Conservation (phyloP, 2,888 invertebrate genomes). For the Lumbricus terrestris region DNA sequence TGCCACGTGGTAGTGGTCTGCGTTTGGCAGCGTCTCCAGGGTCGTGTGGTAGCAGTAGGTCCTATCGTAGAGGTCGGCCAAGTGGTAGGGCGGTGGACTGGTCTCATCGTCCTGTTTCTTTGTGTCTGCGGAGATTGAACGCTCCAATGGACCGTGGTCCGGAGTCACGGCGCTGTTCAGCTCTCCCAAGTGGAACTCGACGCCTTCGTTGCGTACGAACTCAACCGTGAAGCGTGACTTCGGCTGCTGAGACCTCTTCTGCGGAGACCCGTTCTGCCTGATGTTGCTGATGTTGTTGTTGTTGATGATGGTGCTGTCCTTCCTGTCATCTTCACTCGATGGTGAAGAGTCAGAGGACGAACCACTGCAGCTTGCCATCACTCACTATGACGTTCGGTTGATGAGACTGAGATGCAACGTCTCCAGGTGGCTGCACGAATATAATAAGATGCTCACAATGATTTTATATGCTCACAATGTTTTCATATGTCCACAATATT, state of each 20-base stretch:
- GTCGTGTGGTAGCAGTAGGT: constrained; percentile 56
- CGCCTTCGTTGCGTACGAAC: constrained; percentile 23
- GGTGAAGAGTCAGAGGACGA: background rate
- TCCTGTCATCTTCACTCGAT: background rate
- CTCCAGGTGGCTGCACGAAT: background rate
- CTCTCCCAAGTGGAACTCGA: background rate
- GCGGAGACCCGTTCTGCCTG: background rate
- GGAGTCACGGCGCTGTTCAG: background rate
- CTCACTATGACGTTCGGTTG: background rate
- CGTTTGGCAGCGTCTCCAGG: constrained; percentile 75
- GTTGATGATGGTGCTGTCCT: too few relatives aligned
- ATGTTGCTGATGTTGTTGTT: background rate
- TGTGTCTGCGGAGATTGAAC: background rate
- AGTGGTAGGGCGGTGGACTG: background rate
- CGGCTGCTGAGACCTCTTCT: background rate
- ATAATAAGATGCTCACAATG: background rate
- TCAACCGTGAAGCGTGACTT: constrained; percentile 31
- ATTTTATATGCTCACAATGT: too few relatives aligned
- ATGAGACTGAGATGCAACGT: background rate
- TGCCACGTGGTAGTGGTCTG: constrained; percentile 73
- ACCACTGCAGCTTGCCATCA: background rate
- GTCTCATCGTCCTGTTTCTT: background rate
- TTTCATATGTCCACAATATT: too few relatives aligned
- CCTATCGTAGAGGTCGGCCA: background rate
- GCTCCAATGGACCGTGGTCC: background rate